Conservation (phyloP, 2,113 vertebrate genomes). For the Poecile atricapillus region DNA sequence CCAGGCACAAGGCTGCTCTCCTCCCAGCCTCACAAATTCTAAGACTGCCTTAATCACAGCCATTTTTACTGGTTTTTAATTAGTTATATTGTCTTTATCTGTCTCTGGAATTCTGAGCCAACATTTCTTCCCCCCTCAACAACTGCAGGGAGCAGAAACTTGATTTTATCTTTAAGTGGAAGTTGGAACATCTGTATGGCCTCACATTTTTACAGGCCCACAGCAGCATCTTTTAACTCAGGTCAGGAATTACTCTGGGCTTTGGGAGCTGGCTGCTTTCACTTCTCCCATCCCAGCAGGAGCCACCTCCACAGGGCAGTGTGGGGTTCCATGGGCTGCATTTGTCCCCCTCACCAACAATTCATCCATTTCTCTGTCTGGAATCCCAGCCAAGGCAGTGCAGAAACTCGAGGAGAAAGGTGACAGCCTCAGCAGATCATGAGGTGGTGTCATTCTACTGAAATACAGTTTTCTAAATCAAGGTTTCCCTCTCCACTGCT, state of each 20-base stretch:
- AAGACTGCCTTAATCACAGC: background rate
- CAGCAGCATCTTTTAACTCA: background rate
- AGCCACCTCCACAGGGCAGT: rapidly evolving
- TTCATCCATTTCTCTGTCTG: background rate
- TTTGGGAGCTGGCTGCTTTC: background rate
- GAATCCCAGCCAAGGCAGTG: background rate
- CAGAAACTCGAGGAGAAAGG: background rate
- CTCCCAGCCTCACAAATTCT: background rate
- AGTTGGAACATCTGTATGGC: background rate
- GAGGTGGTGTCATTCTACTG: background rate
- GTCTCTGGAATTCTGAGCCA: background rate
- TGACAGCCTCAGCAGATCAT: background rate
- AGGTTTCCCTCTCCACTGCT: background rate
- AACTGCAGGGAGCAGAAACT: background rate
- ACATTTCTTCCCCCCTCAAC: rapidly evolving
- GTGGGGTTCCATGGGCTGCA: background rate
- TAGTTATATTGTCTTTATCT: background rate
- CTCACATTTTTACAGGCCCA: background rate
- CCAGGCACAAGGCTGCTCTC: background rate
- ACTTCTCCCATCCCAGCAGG: background rate
- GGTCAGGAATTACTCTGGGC: background rate
- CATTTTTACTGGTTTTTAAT: background rate
- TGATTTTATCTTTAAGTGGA: background rate
- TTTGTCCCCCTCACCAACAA: background rate
- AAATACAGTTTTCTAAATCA: background rate